phyloP scores from a whole-genome alignment of 2,113 vertebrate genomes.

The Cynocephalus volans region DNA sequence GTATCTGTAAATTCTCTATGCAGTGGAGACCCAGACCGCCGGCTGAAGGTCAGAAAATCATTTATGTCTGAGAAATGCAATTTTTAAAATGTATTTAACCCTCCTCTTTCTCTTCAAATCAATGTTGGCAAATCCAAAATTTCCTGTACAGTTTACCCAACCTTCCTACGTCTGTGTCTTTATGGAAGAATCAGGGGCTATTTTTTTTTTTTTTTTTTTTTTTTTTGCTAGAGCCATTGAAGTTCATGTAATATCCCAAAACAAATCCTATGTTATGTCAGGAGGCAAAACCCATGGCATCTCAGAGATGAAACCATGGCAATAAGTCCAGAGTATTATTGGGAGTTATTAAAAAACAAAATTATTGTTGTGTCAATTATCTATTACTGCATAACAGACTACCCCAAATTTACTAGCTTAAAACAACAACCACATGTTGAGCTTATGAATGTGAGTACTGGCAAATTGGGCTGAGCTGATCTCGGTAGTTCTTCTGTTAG shows the following conservation, averaged over 20 bases:
- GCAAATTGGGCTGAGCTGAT: neutral
- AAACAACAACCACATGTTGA: neutral
- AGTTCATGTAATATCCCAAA: neutral
- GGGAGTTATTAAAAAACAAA: slow-evolving; percentile 39
- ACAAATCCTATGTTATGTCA: slow-evolving; percentile 39
- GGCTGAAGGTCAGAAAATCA: slow-evolving; percentile 93
- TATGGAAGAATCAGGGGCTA: neutral
- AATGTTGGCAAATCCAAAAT: neutral
- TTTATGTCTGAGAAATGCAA: slow-evolving; percentile 4
- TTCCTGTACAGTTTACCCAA: neutral
- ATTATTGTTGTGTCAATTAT: neutral
- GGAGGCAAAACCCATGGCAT: neutral
- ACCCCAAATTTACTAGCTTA: neutral
- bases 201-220: neutral
- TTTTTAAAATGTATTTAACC: slow-evolving; percentile 20
- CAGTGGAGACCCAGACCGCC: slow-evolving; percentile 97
- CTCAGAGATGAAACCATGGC: slow-evolving; percentile 34
- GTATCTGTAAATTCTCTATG: slow-evolving; percentile 98
- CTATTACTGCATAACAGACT: neutral
- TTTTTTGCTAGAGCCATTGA: neutral
- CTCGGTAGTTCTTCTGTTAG: neutral
- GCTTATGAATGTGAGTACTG: neutral
- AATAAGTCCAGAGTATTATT: slow-evolving; percentile 31
- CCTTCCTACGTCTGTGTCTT: neutral
- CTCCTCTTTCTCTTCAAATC: neutral